Evolutionary conservation across 2,113 vertebrate species (phyloP).

Genomic region (Procavia capensis): DNA sequence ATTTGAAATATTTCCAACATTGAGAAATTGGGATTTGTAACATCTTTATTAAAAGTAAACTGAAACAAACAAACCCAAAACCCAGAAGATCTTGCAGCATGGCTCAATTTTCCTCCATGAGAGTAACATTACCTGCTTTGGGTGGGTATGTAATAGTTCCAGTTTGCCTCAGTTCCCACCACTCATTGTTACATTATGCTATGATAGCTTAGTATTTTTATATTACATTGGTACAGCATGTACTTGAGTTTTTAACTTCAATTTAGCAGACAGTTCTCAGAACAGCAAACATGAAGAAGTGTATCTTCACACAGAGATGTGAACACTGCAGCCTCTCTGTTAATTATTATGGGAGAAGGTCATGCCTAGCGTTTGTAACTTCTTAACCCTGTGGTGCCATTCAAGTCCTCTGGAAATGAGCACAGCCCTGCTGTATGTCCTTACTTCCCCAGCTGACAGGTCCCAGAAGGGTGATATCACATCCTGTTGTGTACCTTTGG

Average conservation of each 20-base stretch:
- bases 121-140: background rate
- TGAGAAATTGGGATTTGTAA: background rate
- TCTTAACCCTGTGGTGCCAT: background rate
- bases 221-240: background rate
- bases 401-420: background rate
- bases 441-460: background rate
- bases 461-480: constrained; percentile 51
- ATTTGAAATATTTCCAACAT: constrained; percentile 17
- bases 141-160: fast-evolving
- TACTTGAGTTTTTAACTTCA: constrained; percentile 1
- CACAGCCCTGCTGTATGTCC: background rate
- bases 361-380: background rate
- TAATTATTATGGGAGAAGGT: background rate
- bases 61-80: background rate
- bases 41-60: background rate
- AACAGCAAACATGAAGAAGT: background rate
- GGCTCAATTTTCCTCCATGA: background rate
- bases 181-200: background rate
- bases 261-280: background rate
- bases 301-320: background rate
- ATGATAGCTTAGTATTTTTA: background rate
- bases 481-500: constrained; percentile 36
- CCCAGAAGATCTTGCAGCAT: background rate
- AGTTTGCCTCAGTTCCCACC: background rate
- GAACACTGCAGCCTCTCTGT: background rate